Evolutionary conservation across 2,113 vertebrate genomes (phyloP), one percentile per base, ranked within the genome.

Genomic region (Antechinus flavipes): DNA sequence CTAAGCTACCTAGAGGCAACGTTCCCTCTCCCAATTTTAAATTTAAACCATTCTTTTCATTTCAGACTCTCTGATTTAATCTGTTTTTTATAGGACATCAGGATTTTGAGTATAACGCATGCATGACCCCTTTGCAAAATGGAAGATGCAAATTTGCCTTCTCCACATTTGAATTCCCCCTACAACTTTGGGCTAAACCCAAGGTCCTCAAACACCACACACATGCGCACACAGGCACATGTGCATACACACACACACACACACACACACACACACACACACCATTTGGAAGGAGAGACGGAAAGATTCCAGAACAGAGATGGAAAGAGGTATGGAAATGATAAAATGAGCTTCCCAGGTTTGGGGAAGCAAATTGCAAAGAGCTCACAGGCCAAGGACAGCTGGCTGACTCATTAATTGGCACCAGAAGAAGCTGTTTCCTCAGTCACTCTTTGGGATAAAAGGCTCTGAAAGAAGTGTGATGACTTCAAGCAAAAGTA

Each of bases 1-100:
- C 76, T 93, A 27, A 0, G 0, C 95, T 97, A 98, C 97, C 96
- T 98, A 96, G 95, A 95, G 97, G 97, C 97, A 95, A 84, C 56
- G 42, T 96, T 96, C 91, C 50, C 95, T 96, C 91, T 90, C 8
- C 26, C 19, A 2, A 0, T 5, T 91, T 95, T 97, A 96, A 97
- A 97, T 97, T 96, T 96, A 96, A 97, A 97, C 95, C 94, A 95
- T 94, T 92, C 95, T 76, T 96, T 94, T 93, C 95, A 95, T 96
- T 97, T 96, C 96, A 94, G 92, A 61, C 91, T 55, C 93, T 93
- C 93, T 94, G 89, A 95, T 95, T 93, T 96, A 97, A 96, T 96
- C 95, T 96, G 95, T 96, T 97, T 96, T 92, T 96, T 93, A 92
- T 76, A 94, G 95, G 91, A 94, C 93, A 94, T 96, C 91, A 94